Conservation (phyloP, 2,888 invertebrate genomes). For the Xestia rhomboidea region DNA sequence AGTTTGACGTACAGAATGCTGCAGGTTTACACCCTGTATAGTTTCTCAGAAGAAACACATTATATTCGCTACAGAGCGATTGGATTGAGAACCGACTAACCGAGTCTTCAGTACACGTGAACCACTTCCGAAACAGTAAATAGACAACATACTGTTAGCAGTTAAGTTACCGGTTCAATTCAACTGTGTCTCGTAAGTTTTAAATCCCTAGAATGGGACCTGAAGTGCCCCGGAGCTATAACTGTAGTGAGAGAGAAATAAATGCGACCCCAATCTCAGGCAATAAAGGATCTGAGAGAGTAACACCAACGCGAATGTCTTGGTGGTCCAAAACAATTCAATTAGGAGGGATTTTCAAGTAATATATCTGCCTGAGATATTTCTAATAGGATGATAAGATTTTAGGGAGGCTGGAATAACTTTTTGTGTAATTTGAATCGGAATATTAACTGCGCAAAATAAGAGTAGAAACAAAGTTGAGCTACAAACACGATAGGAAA, state of each 20-base stretch:
- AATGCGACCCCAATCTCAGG: conserved; percentile 38
- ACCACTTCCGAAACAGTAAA: conserved; percentile 17
- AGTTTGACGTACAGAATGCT: no score
- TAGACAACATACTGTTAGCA: conserved; percentile 1
- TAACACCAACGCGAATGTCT: conserved; percentile 11
- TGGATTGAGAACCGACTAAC: conserved; percentile 2
- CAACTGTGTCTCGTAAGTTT: conserved; percentile 21
- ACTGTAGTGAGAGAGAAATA: conserved; percentile 33
- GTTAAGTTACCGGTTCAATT: conserved; percentile 1
- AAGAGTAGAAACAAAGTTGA: background rate
- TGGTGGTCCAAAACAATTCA: conserved; percentile 49
- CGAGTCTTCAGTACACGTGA: background rate
- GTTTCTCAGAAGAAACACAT: background rate
- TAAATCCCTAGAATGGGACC: conserved; percentile 26
- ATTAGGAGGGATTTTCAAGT: conserved; percentile 42
- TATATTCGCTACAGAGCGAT: conserved; percentile 8
- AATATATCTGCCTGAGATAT: conserved; percentile 34
- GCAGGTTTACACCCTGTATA: no score
- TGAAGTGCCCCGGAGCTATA: background rate
- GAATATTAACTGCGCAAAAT: no score
- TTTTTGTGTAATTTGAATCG: conserved; percentile 1
- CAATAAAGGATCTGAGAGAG: conserved; percentile 37
- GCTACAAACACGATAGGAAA: background rate
- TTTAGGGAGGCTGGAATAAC: background rate
- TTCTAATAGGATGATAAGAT: conserved; percentile 23